Percentiles rank a stretch among this genome's conserved stretches.
phyloP scores from a whole-genome alignment of 2,113 vertebrate genomes.

The Thalassoma bifasciatum region DNA sequence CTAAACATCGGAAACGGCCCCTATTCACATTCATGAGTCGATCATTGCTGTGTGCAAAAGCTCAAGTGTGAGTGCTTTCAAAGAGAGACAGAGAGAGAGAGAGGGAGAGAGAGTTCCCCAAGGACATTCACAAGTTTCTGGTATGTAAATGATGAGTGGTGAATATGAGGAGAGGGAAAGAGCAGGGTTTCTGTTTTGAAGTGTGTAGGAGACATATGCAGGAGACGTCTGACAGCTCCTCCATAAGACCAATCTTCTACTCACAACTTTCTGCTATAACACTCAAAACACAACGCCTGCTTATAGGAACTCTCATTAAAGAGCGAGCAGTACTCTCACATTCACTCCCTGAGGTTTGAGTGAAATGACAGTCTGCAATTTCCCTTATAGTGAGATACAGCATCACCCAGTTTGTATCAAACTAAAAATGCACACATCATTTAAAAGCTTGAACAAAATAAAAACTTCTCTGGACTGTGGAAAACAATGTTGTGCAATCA shows the following conservation, averaged over 20 bases:
- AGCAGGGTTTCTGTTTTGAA: slow-evolving; percentile 41
- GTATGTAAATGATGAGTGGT: slow-evolving; percentile 70
- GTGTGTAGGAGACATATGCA: slow-evolving; percentile 51
- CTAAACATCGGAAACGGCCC: slow-evolving; percentile 67
- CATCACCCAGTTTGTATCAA: background rate
- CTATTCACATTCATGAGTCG: slow-evolving; percentile 68
- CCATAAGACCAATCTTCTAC: slow-evolving; percentile 29
- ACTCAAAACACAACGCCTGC: slow-evolving; percentile 26
- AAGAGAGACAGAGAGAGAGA: slow-evolving; percentile 13
- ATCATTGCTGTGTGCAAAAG: slow-evolving; percentile 49
- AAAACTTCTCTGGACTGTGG: too few species aligned
- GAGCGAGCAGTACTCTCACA: slow-evolving; percentile 7
- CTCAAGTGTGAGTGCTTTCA: slow-evolving; percentile 44
- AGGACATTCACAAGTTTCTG: slow-evolving; percentile 68
- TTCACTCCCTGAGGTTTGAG: background rate
- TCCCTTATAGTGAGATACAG: background rate
- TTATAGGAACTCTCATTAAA: slow-evolving; percentile 45
- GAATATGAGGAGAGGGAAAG: slow-evolving; percentile 34
- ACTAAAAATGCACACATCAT: too few species aligned
- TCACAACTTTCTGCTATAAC: slow-evolving; percentile 15
- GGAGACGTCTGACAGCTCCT: slow-evolving; percentile 55
- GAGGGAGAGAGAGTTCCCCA: slow-evolving; percentile 42
- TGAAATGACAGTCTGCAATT: background rate
- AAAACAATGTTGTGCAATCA: too few species aligned
- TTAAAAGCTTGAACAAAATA: too few species aligned